Percentiles rank a stretch among this genome's conserved stretches.
Evolutionary conservation across 2,113 vertebrate species (phyloP).

Genomic region (Budorcas taxicolor): DNA sequence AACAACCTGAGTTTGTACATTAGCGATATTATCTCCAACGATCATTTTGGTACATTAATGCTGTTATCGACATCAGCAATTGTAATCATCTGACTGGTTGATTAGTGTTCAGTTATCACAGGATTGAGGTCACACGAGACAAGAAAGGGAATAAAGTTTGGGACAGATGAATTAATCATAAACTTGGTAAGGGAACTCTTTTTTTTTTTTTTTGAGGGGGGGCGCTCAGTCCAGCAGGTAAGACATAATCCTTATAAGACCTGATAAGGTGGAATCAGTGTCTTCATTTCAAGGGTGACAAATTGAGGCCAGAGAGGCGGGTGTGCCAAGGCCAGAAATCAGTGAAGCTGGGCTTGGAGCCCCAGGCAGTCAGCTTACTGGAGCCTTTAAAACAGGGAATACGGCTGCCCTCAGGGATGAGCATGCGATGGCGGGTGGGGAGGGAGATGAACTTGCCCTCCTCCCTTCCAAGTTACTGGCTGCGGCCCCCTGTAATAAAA

Average conservation of each 20-base stretch:
- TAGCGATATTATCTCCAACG: neutral
- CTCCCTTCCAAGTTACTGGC: neutral
- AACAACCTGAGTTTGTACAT: neutral
- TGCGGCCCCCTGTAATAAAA: neutral
- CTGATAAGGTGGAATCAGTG: neutral
- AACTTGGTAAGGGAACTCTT: neutral
- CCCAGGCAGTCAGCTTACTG: neutral
- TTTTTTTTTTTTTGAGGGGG: no score
- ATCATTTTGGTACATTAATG: neutral
- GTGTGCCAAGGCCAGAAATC: neutral
- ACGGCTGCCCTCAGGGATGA: no score
- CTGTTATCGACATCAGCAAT: neutral
- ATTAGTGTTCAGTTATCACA: neutral
- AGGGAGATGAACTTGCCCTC: neutral
- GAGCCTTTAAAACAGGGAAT: neutral
- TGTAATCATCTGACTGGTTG: neutral
- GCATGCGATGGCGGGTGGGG: no score
- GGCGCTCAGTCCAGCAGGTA: neutral
- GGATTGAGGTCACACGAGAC: neutral
- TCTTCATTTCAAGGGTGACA: neutral
- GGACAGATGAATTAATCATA: neutral
- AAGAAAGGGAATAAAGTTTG: neutral
- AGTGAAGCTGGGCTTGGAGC: neutral
- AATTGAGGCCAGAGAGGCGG: neutral
- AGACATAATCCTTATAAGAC: neutral